These are phyloP conservation scores for Sinosuthora webbiana DNA, from an alignment of 2,113 vertebrate genomes.

Conservation along the genomic window DNA sequence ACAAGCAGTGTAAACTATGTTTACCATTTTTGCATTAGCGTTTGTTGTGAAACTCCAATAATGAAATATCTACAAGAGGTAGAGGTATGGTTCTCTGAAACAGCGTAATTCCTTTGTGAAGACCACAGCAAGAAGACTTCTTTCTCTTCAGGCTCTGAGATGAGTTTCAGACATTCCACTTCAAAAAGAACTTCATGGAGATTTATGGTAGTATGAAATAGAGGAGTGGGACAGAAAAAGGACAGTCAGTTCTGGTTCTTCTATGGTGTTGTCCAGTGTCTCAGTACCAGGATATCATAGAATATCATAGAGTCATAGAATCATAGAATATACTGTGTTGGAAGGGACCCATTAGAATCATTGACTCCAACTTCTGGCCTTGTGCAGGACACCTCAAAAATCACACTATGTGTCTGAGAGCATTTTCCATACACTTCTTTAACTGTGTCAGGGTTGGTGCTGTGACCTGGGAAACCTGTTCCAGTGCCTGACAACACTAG, in stretches of 20 bases:
- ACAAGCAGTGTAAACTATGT: neutral
- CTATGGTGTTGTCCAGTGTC: neutral
- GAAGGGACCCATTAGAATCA: neutral
- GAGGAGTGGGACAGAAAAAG: neutral
- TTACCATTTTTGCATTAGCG: neutral
- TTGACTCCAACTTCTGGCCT: rapidly evolving
- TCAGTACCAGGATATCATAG: neutral
- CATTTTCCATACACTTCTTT: neutral
- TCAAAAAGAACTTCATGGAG: neutral
- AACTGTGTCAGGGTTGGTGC: neutral
- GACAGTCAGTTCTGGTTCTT: neutral
- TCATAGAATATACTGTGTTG: neutral
- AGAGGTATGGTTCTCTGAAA: neutral
- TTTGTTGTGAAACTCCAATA: neutral
- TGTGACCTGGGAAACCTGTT: neutral
- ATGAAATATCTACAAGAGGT: neutral
- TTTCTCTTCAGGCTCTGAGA: neutral
- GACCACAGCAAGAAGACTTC: neutral
- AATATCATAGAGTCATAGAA: neutral
- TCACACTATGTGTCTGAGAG: neutral
- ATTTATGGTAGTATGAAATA: neutral
- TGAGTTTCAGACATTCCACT: neutral
- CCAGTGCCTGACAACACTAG: neutral
- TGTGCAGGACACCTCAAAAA: neutral
- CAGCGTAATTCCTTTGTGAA: neutral